These are phyloP conservation scores for Brachionus rubens DNA, from an alignment of 1,140 invertebrate genomes.

Conservation along the genomic window DNA sequence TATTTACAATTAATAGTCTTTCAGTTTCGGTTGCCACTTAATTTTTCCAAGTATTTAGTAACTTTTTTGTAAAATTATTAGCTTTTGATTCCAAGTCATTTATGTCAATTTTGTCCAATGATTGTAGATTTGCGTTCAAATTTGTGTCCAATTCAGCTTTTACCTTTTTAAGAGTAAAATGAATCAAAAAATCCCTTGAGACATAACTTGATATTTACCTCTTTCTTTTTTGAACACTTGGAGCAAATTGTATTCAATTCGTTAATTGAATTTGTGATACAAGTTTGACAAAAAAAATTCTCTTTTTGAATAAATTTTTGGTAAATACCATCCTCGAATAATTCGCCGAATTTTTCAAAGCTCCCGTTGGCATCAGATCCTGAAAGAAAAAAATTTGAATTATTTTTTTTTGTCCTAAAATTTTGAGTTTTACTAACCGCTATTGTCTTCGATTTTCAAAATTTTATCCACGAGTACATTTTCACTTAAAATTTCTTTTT, in stretches of 20 bases:
- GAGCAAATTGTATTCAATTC: not conserved
- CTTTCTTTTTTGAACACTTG: not conserved
- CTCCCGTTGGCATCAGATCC: not conserved
- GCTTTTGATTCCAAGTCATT: not conserved
- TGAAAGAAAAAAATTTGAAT: not conserved
- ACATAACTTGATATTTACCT: not conserved
- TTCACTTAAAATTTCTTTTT: no score
- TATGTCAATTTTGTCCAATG: not conserved
- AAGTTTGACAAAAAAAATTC: not conserved
- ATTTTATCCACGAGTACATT: no score
- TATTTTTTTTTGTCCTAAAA: no score
- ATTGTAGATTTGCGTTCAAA: not conserved
- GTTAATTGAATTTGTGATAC: slow-evolving; percentile 2
- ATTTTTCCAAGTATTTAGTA: not conserved
- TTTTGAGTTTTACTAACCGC: no score
- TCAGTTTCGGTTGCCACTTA: not conserved
- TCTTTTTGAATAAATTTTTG: not conserved
- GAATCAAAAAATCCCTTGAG: no score
- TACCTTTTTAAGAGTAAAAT: no score
- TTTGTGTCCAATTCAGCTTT: no score
- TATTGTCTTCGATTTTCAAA: no score
- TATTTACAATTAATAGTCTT: no score
- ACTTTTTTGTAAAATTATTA: not conserved
- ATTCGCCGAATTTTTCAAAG: not conserved
- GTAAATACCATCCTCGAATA: not conserved